Conservation (phyloP, 2,888 invertebrate species). For the Ormyrus pomaceus region DNA sequence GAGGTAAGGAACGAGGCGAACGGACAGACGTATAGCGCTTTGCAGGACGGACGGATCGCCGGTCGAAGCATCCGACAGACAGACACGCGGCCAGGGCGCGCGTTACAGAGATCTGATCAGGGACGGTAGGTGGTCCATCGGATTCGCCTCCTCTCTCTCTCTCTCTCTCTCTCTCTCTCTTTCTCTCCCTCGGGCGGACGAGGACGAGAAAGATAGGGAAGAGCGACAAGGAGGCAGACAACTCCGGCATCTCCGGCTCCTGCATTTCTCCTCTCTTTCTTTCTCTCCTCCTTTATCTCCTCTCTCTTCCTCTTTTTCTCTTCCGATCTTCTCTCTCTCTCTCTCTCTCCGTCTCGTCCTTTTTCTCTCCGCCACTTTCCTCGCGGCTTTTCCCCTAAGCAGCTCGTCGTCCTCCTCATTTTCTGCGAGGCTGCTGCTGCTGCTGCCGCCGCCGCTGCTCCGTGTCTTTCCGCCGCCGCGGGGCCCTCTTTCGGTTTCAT, state of each 20-base stretch:
- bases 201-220: constrained; percentile 52
- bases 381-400: constrained; percentile 23
- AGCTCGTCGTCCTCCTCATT: constrained; percentile 42
- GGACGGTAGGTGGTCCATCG: constrained; percentile 75
- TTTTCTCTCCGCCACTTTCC: constrained; percentile 45
- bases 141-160: constrained; percentile 58
- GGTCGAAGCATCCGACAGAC: constrained; percentile 59
- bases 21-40: constrained; percentile 11
- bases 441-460: neutral
- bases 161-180: constrained; percentile 34
- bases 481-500: constrained; percentile 44
- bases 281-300: constrained; percentile 21
- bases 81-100: constrained; percentile 61
- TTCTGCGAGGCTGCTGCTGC: constrained; percentile 32
- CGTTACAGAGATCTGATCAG: constrained; percentile 72
- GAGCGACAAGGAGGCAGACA: constrained; percentile 53
- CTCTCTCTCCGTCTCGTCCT: constrained; percentile 32
- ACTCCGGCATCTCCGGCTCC: constrained; percentile 60
- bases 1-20: constrained; percentile 45
- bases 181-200: neutral
- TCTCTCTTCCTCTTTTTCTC: constrained; percentile 34
- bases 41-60: constrained; percentile 60
- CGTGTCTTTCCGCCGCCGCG: neutral
- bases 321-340: constrained; percentile 36
- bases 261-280: constrained; percentile 54